phyloP scores from a whole-genome alignment of 2,113 vertebrate species.

The Plecotus auritus region DNA sequence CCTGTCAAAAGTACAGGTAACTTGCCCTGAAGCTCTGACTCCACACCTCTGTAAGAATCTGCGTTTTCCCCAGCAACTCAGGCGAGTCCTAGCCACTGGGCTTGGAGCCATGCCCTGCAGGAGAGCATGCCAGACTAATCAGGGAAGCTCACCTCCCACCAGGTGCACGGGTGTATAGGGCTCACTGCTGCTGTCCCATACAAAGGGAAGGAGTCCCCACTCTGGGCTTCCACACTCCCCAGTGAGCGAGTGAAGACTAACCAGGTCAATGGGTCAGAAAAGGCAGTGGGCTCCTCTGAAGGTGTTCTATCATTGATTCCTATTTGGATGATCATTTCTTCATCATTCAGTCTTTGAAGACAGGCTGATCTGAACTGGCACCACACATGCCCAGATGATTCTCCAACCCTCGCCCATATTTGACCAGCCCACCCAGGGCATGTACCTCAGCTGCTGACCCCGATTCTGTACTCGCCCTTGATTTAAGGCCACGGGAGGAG shows the following conservation, averaged over 20 bases:
- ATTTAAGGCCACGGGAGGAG: slow-evolving; percentile 26
- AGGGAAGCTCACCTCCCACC: neutral
- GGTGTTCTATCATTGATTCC: neutral
- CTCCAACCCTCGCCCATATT: neutral
- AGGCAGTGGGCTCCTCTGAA: neutral
- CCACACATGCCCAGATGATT: neutral
- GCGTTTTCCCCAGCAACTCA: neutral
- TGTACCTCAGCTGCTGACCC: neutral
- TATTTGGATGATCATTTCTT: neutral
- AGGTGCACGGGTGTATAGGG: accelerated
- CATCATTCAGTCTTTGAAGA: neutral
- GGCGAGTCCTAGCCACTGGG: neutral
- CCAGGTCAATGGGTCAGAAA: neutral
- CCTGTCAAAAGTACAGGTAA: neutral
- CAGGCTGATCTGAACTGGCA: neutral
- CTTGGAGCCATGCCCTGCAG: neutral
- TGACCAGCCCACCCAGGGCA: neutral
- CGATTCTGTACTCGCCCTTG: neutral
- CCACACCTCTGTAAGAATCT: neutral
- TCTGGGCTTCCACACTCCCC: neutral
- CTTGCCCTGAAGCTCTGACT: neutral
- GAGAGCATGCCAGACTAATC: neutral
- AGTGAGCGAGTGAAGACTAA: neutral
- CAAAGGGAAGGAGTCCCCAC: neutral
- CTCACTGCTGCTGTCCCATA: neutral